Conservation (phyloP, 1,140 invertebrate genomes). For the Hormaphis cornu region DNA sequence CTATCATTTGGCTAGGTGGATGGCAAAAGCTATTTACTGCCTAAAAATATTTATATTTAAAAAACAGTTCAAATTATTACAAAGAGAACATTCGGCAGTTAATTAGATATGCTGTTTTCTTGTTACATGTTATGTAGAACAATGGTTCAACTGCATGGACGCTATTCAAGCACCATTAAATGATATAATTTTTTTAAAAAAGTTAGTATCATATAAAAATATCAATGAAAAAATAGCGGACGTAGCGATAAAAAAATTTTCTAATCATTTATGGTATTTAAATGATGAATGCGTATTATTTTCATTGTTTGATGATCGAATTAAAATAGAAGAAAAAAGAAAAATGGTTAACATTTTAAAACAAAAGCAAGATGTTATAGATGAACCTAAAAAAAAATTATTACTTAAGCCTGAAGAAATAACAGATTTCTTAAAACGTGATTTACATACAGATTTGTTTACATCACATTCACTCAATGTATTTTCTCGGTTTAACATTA, state of each 20-base stretch:
- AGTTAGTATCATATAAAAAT: background rate
- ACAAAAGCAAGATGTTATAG: background rate
- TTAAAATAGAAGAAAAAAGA: background rate
- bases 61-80: background rate
- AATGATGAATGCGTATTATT: background rate
- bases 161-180: background rate
- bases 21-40: conserved; percentile 42
- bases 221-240: background rate
- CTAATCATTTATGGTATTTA: background rate
- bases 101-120: background rate
- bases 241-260: no score
- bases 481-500: no score
- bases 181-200: background rate
- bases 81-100: background rate
- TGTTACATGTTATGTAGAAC: background rate
- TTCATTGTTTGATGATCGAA: background rate
- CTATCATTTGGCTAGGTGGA: conserved; percentile 39
- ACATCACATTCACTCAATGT: no score
- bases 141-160: background rate
- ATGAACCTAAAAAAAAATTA: background rate
- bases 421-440: no score
- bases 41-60: background rate
- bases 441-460: no score
- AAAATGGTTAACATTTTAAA: background rate
- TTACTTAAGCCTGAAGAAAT: no score